Conservation (phyloP, 2,797 vertebrate species). For the Psittacula derbiana region DNA sequence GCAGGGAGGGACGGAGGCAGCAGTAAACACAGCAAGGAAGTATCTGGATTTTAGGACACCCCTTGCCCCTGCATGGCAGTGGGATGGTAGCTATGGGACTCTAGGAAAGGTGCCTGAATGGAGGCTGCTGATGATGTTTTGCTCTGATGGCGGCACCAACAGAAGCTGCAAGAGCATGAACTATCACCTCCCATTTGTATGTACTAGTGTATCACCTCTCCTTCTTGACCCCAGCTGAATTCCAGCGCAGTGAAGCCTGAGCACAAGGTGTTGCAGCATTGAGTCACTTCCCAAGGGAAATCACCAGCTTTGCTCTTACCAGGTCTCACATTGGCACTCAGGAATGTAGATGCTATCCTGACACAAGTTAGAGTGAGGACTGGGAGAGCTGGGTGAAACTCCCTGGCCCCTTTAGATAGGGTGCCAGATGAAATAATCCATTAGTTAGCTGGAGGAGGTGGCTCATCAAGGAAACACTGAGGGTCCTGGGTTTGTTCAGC, state of each 20-base stretch:
- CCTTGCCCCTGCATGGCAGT: not conserved
- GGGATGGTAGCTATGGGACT: not conserved
- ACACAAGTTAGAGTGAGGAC: not conserved
- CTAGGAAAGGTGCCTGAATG: not conserved
- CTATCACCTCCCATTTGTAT: not conserved
- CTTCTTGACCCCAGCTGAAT: not conserved
- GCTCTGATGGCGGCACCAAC: not conserved
- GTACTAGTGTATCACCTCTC: fast-evolving
- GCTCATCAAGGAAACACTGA: not conserved
- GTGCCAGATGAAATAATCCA: not conserved
- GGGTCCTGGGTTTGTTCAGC: not conserved
- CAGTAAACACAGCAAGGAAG: slow-evolving; percentile 2
- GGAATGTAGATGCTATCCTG: not conserved
- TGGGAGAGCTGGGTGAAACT: not conserved
- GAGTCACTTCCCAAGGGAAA: not conserved
- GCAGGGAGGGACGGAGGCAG: slow-evolving; percentile 10
- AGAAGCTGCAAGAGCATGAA: not conserved
- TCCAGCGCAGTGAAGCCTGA: not conserved
- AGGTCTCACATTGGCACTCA: not conserved
- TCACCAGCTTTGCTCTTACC: not conserved
- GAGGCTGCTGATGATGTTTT: not conserved
- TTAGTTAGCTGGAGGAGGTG: not conserved
- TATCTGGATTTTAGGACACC: not conserved
- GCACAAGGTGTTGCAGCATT: not conserved
- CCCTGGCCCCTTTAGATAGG: not conserved